Base-by-base conservation (phyloP, 1,140 invertebrate genomes). In the Pteromalus puparum region DNA sequence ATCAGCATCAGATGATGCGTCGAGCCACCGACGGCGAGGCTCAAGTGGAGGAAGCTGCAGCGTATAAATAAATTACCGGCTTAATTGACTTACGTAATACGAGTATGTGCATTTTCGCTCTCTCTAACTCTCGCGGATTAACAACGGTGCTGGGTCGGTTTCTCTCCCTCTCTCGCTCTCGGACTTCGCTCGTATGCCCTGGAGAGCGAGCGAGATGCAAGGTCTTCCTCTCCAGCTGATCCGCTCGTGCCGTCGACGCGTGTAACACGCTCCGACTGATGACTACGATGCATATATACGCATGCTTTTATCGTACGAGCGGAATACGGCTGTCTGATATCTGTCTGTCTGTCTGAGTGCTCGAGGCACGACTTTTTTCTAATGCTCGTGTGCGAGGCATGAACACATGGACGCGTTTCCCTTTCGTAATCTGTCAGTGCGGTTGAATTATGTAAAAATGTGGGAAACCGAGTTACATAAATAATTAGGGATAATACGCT, bases 31-130 rank as follows among this genome's bases (percentile, higher is more conserved):
- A 21, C 5, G 48, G 48, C 18, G 21, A 61, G 21, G 21, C 21
- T 61, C 53, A n/a, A 61, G 18, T 61, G 21, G 53, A 61, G 15
- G 53, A 61, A 72, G 13, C 26, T 30, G 24, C n/a, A 2, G 65
- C 77, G 10, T 65, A n/a, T n/a, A 38, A 80, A 78, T 74, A 48
- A 81, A 84, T 84, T 81, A 76, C 24, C 67, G 10, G 9, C 72
- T 48, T 76, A 80, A 85, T 85, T 79, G 83, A 53, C 78, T 85
- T 81, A 76, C 61, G 78, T 53, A 85, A 85, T 38, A 21, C 42
- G 70, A 73, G 30, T 28, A 34, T n/a, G 21, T 61, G 46, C 46
- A 18, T 48, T 48, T 4, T n/a, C 24, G 6, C 18, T 72, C 68
- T 28, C 67, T 70, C 42, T n/a, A 21, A n/a, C 30, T 38, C 28